Evolutionary conservation across 2,113 vertebrate genomes (phyloP), one percentile per base, ranked within the genome.

Genomic region (Forbesichthys papilliferus): DNA sequence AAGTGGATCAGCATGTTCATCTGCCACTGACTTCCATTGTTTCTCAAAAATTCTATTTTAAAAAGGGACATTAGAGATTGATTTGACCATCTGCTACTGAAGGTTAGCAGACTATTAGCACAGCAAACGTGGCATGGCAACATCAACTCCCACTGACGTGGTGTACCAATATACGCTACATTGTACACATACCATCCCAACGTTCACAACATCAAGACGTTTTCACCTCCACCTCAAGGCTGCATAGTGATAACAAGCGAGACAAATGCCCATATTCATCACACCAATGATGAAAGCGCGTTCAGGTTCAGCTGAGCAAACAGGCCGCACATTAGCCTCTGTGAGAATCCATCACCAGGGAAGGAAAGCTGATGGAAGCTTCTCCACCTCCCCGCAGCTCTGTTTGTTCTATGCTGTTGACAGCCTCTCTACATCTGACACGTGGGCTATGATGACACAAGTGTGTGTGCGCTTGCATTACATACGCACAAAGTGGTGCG

Each of bases 241-340:
- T 42, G 36, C 7, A 8, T 42, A 42, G 5, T 5, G 5, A 14
- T 42, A 7, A 16, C 3, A 11, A 16, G 55, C 2, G 6, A 13
- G 58, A 60, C 12, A 33, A 57, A 56, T 20, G 9, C 12, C 36
- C 61, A 18, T 5, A 48, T 9, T 48, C 60, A 48, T n/a, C 60
- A 18, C 9, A 55, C 9, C 49, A 11, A 47, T 55, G 57, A n/a
- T 20, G 54, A 59, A 33, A 53, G 20, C 3, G 14, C 27, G 33
- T 9, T 42, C 48, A 14, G 4, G 20, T 11, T 53, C 87, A 87
- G 88, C 87, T 89, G 85, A 78, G 71, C 77, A 89, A 89, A 89
- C 48, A 84, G 2, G 11, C 61, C 49, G 36, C 71, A 42, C 49
- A 33, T 11, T 18, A 49, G 70, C 33, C 18, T 60, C 4, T 14